Evolutionary conservation across 2,113 vertebrate species (phyloP), one percentile per base, ranked within the genome.

Genomic region (Zosterops hypoxanthus): DNA sequence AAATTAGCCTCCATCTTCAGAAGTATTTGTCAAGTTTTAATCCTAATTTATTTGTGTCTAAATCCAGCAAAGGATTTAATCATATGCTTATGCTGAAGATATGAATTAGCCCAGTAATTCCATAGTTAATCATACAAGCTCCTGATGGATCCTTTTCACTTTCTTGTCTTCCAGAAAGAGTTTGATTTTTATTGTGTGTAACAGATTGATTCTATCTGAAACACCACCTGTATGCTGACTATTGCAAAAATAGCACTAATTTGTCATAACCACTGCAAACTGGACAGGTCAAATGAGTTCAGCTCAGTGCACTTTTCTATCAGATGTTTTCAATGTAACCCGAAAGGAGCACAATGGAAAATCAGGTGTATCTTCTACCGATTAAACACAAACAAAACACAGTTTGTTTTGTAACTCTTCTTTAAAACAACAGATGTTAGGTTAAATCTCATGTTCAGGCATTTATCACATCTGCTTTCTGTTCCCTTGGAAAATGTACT

Each of bases 381-480:
- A 61, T 36, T 86, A 93, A 86, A 75, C 5, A 23, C 44, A 92
- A 80, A 93, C 85, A 94, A 87, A 95, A 70, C 71, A 73, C 2
- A 1, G 49, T 83, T 88, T 71, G 75, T 95, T 90, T 90, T 81
- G 52, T 47, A 88, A 86, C 1, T 12, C 64, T 78, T 88, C 71
- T 90, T 86, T 94, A 78, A 90, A 96, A 80, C 85, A 92, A 81
- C 79, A 96, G 90, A 90, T 60, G 76, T 41, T 41, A 53, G 44
- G 41, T 80, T 88, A 72, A 83, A 93, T 78, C 94, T 96, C 90
- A 77, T 81, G 79, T 75, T 95, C 76, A 70, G 85, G 92, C 79
- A 90, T 90, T 93, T 92, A 88, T 57, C 72, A 88, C 90, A 92
- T 83, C 92, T 96, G 90, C 34, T 92, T 93, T 77, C 81, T 65